phyloP scores from a whole-genome alignment of 2,113 vertebrate genomes.

The Xiphias gladius region DNA sequence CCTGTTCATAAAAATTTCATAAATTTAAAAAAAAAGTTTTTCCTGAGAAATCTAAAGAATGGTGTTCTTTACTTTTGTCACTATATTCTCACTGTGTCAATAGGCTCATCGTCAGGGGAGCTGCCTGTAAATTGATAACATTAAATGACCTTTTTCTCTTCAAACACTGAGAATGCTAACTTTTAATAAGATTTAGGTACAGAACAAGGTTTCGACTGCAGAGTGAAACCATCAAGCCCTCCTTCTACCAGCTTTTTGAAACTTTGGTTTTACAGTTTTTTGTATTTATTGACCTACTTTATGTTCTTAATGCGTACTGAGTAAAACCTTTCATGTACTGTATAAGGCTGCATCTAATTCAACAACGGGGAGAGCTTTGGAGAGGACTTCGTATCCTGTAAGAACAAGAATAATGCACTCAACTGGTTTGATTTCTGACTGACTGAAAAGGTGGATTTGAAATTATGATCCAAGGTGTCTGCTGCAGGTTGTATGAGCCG shows the following conservation, averaged over 20 bases:
- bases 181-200: conserved; percentile 6
- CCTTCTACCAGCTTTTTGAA: background rate
- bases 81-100: conserved; percentile 1
- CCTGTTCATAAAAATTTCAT: background rate
- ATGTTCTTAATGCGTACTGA: background rate
- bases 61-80: background rate
- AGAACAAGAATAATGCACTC: conserved; percentile 35
- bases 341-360: background rate
- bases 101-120: background rate
- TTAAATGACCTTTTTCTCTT: conserved; percentile 7
- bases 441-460: conserved; percentile 51
- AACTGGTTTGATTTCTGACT: conserved; percentile 46
- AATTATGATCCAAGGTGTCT: conserved; percentile 35
- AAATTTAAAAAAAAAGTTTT: background rate
- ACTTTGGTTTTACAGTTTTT: background rate
- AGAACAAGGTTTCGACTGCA: background rate
- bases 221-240: background rate
- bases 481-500: conserved; percentile 29
- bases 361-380: background rate
- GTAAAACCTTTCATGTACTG: background rate
- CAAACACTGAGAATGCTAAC: conserved; percentile 17
- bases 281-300: background rate
- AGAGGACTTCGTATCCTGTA: conserved; percentile 8
- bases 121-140: background rate
- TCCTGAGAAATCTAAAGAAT: background rate